phyloP scores from a whole-genome alignment of 2,797 vertebrate genomes.

The Natrix natrix region DNA sequence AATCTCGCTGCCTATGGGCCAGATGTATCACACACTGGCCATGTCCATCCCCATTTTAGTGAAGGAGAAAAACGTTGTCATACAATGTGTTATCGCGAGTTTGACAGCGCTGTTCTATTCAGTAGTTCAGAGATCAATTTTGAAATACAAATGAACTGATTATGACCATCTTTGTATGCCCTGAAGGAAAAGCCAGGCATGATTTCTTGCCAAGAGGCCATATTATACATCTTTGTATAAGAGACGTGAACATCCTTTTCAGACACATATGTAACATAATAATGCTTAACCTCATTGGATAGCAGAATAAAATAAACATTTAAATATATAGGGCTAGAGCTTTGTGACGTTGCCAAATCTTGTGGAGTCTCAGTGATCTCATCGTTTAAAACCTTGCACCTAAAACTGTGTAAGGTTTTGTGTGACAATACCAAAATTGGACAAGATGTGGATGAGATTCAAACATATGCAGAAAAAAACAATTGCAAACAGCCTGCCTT shows the following conservation, averaged over 20 bases:
- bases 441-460: background rate
- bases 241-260: background rate
- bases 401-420: background rate
- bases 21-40: no score
- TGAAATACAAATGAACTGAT: background rate
- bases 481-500: background rate
- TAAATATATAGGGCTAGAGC: background rate
- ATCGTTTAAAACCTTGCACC: background rate
- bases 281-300: background rate
- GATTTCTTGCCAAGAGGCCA: background rate
- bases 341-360: background rate
- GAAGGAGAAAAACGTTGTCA: no score
- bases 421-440: background rate
- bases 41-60: no score
- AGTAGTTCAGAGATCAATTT: background rate
- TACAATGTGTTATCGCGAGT: no score
- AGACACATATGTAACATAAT: background rate
- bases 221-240: background rate
- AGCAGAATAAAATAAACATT: background rate
- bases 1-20: accelerated
- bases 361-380: background rate
- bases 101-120: no score
- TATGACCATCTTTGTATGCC: background rate
- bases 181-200: background rate
- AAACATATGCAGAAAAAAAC: background rate